Base-by-base conservation (phyloP, 2,797 vertebrate genomes). In the Kryptolebias ocellatus region DNA sequence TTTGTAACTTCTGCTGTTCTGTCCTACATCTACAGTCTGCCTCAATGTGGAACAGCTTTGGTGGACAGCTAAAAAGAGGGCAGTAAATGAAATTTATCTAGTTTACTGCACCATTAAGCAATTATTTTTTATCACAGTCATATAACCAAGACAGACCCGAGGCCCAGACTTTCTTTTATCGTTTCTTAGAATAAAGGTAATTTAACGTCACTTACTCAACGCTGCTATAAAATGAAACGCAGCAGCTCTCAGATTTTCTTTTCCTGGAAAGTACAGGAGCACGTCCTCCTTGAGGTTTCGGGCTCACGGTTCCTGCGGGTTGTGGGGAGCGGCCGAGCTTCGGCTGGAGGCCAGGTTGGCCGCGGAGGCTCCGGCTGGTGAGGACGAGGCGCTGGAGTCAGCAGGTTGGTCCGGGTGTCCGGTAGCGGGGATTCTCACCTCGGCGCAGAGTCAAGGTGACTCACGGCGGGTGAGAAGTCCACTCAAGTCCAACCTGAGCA, bases 401-500 rank as follows among this genome's bases (percentile, higher is more conserved):
- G 84, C 81, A 44, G 72, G 70, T 63, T 18, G 56, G 57, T 71
- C 56, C 66, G 75, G 72, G 67, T 37, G 74, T 37, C 67, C 28
- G 16, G 49, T 57, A 17, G 78, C 61, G 24, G 77, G 47, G 64
- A 73, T 74, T 80, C 77, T 62, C 46, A 31, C 60, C 64, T 24
- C 58, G 28, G 52, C 20, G 4, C 27, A 72, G 83, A 80, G 73
- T 87, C 82, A 87, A 91, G 81, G 83, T 85, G 78, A 89, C 76
- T 89, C 85, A 86, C 1, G 78, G 58, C 18, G 79, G 81, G 69
- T 70, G 85, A 55, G 84, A 69, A 44, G 92, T 86, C 89, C 88
- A 72, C 64, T 94, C 92, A 9, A 94, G 86, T 72, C 94, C 94
- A 34, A 94, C 80, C 75, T 94, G 94, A 52, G 94, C 92, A 47